Conservation (phyloP, 2,113 vertebrate genomes). For the Percina caprodes region DNA sequence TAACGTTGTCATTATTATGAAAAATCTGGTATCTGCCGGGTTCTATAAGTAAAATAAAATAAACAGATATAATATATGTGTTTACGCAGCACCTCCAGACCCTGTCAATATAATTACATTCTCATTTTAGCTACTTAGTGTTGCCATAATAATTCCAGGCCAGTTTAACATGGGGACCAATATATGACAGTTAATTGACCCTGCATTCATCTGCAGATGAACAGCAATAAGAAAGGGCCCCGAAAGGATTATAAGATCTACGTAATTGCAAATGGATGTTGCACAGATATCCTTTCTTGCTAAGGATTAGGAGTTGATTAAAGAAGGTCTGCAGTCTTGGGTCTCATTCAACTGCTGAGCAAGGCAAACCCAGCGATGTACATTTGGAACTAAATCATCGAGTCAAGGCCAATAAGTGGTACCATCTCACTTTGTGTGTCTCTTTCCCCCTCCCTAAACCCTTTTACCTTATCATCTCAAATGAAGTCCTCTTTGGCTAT, state of each 20-base stretch:
- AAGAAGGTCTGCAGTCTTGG: conserved; percentile 43
- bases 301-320: conserved; percentile 32
- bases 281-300: background rate
- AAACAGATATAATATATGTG: background rate
- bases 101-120: too few species aligned
- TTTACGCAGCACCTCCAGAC: background rate
- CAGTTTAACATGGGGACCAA: background rate
- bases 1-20: too few species aligned
- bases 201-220: background rate
- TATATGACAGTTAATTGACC: background rate
- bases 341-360: conserved; percentile 59
- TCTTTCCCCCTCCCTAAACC: background rate
- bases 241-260: background rate
- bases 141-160: background rate
- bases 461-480: conserved; percentile 7
- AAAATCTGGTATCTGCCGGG: background rate
- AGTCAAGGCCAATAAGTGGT: conserved; percentile 32
- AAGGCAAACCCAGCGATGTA: conserved; percentile 37
- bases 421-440: conserved; percentile 19
- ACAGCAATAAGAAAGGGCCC: background rate
- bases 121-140: background rate
- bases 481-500: background rate
- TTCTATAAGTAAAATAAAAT: background rate
- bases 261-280: background rate
- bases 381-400: conserved; percentile 30